Base-by-base conservation (phyloP, 2,888 invertebrate species). In the Rhyacophila evoluta region DNA sequence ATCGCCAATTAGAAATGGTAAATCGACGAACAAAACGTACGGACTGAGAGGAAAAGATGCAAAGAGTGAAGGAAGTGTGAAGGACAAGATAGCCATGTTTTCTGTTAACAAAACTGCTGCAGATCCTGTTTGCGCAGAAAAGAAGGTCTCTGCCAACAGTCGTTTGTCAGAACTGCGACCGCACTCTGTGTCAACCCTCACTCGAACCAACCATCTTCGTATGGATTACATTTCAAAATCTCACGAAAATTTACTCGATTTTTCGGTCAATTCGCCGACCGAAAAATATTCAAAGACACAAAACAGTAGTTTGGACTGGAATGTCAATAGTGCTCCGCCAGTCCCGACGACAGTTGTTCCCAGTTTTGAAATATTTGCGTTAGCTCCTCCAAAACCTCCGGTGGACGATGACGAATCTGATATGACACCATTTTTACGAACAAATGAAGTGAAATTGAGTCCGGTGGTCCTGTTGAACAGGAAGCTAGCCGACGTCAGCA, bases 61-160 rank as follows among this genome's bases (percentile, higher is more conserved):
- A 83, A 93, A 93, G 84, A 95, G 95, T 82, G 94, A 94, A 86
- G 93, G 92, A 83, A 95, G 95, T 84, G 95, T 96, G 76, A 92
- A 94, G 84, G 95, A 95, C 85, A 95, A 95, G 88, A 96, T 96
- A 84, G 95, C 95, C 78, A 95, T 95, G 94, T 96, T 96, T 87
- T 95, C 95, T 68, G 91, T 89, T 83, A 89, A 89, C 81, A 86
- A 86, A 79, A 84, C 87, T 1, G 84, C 86, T 39, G 88, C 89
- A 79, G 84, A 85, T 28, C 27, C 70, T 39, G n/a, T 39, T 36
- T 67, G 6, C 68, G 38, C 72, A 36, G 39, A 74, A 25, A 72
- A 55, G 55, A 55, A 55, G 19, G 55, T 55, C 19, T 41, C 28
- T 36, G 10, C 15, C 41, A 27, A n/a, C 5, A 69, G 10, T 15